Conservation (phyloP, 2,113 vertebrate genomes). For the Prolemur simus region DNA sequence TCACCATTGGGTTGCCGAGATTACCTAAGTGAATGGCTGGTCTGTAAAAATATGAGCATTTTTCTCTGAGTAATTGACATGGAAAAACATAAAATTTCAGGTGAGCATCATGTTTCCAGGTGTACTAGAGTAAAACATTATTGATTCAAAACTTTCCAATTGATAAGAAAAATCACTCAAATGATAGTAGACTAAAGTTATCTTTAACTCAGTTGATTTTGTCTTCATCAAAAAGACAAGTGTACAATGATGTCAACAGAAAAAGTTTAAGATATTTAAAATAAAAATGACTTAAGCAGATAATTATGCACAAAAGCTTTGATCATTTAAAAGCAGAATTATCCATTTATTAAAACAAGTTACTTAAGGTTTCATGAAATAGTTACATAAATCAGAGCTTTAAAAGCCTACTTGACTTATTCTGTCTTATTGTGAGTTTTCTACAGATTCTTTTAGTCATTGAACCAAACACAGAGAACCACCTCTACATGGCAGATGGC, state of each 20-base stretch:
- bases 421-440: slow-evolving; percentile 34
- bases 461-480: slow-evolving; percentile 48
- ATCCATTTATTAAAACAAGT: slow-evolving; percentile 45
- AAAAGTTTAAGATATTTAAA: slow-evolving; percentile 28
- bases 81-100: neutral
- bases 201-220: neutral
- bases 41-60: neutral
- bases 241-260: neutral
- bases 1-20: neutral
- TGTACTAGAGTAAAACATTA: neutral
- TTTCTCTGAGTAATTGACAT: neutral
- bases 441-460: slow-evolving; percentile 26
- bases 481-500: neutral
- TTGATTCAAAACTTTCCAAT: neutral
- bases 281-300: slow-evolving; percentile 9
- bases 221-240: neutral
- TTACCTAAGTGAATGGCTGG: neutral
- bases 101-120: neutral
- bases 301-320: slow-evolving; percentile 39
- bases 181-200: neutral
- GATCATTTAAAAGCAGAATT: neutral
- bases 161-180: slow-evolving; percentile 18
- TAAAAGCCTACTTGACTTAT: slow-evolving; percentile 40
- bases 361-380: slow-evolving; percentile 4
- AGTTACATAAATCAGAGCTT: slow-evolving; percentile 32